A percentile compares a stretch with the other conserved stretches of the same genome.
These are phyloP conservation scores for Nasua narica DNA, from an alignment of 2,797 vertebrate species.

Conservation along the genomic window DNA sequence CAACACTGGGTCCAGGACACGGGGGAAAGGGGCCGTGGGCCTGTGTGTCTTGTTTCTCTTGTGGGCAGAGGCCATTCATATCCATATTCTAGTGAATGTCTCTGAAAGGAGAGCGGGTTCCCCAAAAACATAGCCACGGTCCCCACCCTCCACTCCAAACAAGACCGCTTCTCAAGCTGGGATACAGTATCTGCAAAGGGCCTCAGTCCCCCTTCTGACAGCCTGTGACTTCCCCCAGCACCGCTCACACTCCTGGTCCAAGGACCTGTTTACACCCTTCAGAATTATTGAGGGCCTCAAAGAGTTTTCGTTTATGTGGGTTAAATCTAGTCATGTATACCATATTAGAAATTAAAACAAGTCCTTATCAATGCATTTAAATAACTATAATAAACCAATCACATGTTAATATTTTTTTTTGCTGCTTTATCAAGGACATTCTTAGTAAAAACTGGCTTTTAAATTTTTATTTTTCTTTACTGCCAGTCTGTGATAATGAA, in stretches of 20 bases:
- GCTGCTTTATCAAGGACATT: not conserved
- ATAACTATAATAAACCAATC: not conserved
- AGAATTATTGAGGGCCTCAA: not conserved
- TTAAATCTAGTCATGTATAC: not conserved
- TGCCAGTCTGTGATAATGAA: not conserved
- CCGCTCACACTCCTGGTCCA: not conserved
- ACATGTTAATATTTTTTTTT: not conserved
- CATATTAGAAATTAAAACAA: not conserved
- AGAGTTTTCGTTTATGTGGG: not conserved
- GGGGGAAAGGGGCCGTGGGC: not conserved
- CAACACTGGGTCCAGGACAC: not conserved
- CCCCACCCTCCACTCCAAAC: not conserved
- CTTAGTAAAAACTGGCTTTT: not conserved
- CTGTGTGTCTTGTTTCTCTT: not conserved
- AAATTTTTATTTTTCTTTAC: not conserved
- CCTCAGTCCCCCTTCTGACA: not conserved
- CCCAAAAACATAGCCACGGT: not conserved
- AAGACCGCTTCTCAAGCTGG: not conserved
- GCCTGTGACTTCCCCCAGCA: not conserved
- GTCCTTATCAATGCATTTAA: not conserved
- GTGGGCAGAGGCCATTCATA: conserved; percentile 48
- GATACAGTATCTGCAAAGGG: not conserved
- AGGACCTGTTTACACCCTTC: not conserved
- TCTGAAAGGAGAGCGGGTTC: not conserved
- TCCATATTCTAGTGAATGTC: not conserved